A percentile compares a stretch with the other conserved stretches of the same genome.
phyloP scores from a whole-genome alignment of 2,888 invertebrate species.

The Lasioglossum malachurum region DNA sequence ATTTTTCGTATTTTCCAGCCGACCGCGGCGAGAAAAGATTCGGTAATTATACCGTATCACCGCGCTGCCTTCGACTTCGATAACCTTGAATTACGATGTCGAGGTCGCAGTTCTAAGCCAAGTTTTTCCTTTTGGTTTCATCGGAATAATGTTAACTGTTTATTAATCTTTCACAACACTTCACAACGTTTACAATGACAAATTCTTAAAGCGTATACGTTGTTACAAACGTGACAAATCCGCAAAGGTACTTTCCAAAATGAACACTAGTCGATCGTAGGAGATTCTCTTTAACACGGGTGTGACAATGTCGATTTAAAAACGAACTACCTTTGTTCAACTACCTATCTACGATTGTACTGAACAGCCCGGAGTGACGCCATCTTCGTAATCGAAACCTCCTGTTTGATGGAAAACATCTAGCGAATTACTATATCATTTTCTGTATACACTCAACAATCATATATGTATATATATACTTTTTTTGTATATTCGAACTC shows the following conservation, averaged over 20 bases:
- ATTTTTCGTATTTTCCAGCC: conserved; percentile 4
- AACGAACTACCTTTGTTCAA: conserved; percentile 1
- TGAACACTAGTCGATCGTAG: background rate
- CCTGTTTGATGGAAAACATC: background rate
- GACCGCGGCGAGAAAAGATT: background rate
- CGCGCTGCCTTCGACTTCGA: background rate
- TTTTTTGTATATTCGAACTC: conserved; percentile 18
- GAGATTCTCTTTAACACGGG: background rate
- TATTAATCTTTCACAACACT: conserved; percentile 1
- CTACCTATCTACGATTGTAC: conserved; percentile 9
- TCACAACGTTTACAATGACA: conserved; percentile 1
- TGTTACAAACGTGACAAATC: background rate
- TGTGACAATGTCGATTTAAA: conserved; percentile 7
- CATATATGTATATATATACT: conserved; percentile 15
- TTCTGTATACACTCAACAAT: conserved; percentile 11
- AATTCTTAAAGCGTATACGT: conserved; percentile 13
- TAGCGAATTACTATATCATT: conserved; percentile 11
- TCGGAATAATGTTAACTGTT: background rate
- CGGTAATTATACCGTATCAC: background rate
- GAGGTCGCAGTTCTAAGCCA: background rate
- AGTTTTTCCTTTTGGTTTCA: background rate
- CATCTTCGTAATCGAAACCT: background rate
- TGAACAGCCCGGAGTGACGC: background rate
- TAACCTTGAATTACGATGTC: background rate
- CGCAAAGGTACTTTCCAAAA: background rate